Evolutionary conservation across 2,797 vertebrate species (phyloP).

Genomic region (Malacoctenus gilli): DNA sequence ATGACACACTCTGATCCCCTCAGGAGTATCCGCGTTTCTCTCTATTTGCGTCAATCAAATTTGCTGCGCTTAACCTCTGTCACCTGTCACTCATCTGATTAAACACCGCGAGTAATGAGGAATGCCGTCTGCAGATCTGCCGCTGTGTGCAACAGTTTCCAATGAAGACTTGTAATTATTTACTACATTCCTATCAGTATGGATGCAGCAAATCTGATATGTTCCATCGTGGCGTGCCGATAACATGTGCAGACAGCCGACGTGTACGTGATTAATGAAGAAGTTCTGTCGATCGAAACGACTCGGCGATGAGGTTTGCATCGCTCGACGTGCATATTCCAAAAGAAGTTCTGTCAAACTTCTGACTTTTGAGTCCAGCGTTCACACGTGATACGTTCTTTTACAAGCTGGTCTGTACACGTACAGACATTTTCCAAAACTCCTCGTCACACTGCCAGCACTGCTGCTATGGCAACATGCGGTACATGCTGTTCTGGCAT

Average conservation of each 20-base stretch:
- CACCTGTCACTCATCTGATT: conserved; percentile 71
- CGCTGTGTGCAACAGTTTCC: conserved; percentile 17
- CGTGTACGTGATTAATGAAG: background rate
- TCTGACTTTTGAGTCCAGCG: no score
- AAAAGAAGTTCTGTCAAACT: no score
- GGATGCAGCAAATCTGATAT: background rate
- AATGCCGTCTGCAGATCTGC: conserved; percentile 35
- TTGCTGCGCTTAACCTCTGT: conserved; percentile 62
- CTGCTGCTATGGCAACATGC: no score
- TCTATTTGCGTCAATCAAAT: conserved; percentile 69
- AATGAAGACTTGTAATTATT: conserved; percentile 18
- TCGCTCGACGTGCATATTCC: no score
- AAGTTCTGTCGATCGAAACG: background rate
- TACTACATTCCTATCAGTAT: background rate
- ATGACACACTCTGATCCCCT: conserved; percentile 50
- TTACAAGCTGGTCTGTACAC: no score
- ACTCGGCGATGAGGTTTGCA: background rate
- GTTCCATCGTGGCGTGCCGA: conserved; percentile 6
- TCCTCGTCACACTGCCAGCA: no score
- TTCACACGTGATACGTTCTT: no score
- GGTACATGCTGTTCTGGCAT: no score
- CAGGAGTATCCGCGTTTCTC: conserved; percentile 40
- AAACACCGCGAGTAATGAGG: conserved; percentile 49
- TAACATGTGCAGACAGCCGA: background rate
- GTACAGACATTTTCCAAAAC: no score